Base-by-base conservation (phyloP, 2,888 invertebrate genomes). In the Plutella xylostella region DNA sequence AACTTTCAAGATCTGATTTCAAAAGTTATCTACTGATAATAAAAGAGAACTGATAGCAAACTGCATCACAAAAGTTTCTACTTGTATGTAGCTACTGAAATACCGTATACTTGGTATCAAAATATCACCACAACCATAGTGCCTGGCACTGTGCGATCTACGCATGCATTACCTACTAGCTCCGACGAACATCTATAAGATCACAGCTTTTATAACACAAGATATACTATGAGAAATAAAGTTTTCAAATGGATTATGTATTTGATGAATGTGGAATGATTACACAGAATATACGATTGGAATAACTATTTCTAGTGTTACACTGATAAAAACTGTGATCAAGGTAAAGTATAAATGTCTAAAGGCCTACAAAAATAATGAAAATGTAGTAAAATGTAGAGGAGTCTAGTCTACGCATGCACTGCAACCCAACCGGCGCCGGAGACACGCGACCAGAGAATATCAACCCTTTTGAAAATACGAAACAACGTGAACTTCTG, bases 401-500 rank as follows among this genome's bases (percentile, higher is more conserved):
- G n/a, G n/a, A n/a, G n/a, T n/a, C n/a, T n/a, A n/a, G n/a, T 19
- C 46, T 45, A 56, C 48, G 49, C 79, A 79, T 79, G 79, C 79
- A 76, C 56, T 66, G 65, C 66, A 72, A 76, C 70, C 71, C 69
- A 68, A 69, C 73, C 71, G 58, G 66, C 64, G 65, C 65, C 45
- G 42, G 45, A 49, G 45, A 45, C 67, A 65, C 72, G 65, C 64
- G n/a, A 25, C 40, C 43, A 61, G 63, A 62, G 69, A 72, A 66
- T 75, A 85, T 85, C 85, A 85, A 85, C 85, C 85, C 84, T 85
- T 85, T 85, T 82, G 84, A 83, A 84, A 78, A 67, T 62, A 73
- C 68, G 68, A 67, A 64, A 65, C 66, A 66, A 71, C n/a, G n/a
- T n/a, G n/a, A n/a, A n/a, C n/a, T n/a, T n/a, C n/a, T n/a, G n/a